Evolutionary conservation across 2,888 invertebrate species (phyloP).

Genomic region (Yponomeuta malinellus): DNA sequence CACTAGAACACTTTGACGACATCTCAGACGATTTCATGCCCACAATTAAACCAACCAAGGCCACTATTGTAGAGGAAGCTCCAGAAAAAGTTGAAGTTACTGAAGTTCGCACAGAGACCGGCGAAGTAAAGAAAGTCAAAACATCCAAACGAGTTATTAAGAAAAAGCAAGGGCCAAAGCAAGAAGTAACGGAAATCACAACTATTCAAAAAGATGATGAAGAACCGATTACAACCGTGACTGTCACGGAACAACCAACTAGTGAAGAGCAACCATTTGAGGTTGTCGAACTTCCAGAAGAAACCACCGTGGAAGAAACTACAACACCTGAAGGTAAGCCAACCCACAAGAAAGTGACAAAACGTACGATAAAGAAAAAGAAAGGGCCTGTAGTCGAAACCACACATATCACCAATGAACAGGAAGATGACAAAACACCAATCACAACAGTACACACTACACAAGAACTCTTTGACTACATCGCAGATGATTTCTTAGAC

Average conservation of each 20-base stretch:
- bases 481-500: slow-evolving; percentile 26
- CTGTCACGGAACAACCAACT: slow-evolving; percentile 16
- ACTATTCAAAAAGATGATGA: slow-evolving; percentile 34
- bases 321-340: slow-evolving; percentile 5
- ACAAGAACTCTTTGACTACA: slow-evolving; percentile 27
- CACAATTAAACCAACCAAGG: slow-evolving; percentile 27
- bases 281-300: slow-evolving; percentile 30
- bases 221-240: slow-evolving; percentile 17
- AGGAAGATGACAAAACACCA: slow-evolving; percentile 45
- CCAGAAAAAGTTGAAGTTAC: slow-evolving; percentile 24
- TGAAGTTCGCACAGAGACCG: slow-evolving; percentile 24
- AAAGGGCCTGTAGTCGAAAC: slow-evolving; percentile 23
- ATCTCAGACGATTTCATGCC: slow-evolving; percentile 17
- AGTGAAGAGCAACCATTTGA: slow-evolving; percentile 17
- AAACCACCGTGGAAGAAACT: slow-evolving; percentile 27
- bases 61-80: slow-evolving; percentile 16
- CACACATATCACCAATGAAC: slow-evolving; percentile 61
- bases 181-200: slow-evolving; percentile 53
- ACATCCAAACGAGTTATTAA: slow-evolving; percentile 29
- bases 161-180: slow-evolving; percentile 43
- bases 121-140: slow-evolving; percentile 23
- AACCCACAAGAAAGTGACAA: slow-evolving; percentile 11
- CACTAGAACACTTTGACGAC: slow-evolving; percentile 20
- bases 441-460: slow-evolving; percentile 31
- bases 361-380: slow-evolving; percentile 17